phyloP scores from a whole-genome alignment of 2,888 invertebrate species.

The Pristionchus maxplancki region DNA sequence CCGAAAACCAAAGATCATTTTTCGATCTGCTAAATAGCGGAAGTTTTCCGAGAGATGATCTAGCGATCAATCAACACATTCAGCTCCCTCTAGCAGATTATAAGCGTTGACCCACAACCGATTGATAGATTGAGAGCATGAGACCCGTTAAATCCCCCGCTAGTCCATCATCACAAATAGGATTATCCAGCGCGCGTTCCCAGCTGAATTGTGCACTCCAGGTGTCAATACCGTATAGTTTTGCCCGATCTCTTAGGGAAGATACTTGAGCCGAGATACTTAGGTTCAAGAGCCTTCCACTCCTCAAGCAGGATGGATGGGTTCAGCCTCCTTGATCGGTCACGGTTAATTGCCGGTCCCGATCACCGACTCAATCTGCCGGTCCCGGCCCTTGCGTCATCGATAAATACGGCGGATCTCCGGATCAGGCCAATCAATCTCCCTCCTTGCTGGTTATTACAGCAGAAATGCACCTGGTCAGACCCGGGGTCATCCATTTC shows the following conservation, averaged over 20 bases:
- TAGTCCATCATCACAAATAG: neutral
- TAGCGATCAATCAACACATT: slow-evolving; percentile 33
- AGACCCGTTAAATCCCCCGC: slow-evolving; percentile 1
- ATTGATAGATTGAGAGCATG: neutral
- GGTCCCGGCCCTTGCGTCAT: neutral
- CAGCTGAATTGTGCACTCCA: neutral
- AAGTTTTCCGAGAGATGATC: neutral
- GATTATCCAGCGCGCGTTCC: neutral
- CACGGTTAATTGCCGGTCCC: slow-evolving; percentile 9
- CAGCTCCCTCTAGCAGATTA: neutral
- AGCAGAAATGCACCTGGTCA: slow-evolving; percentile 28
- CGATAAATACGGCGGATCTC: neutral
- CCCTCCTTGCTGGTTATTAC: slow-evolving; percentile 36
- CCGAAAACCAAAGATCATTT: neutral
- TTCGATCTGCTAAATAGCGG: neutral
- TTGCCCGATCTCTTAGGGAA: neutral
- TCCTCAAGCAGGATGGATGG: neutral
- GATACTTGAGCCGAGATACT: neutral
- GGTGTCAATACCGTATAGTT: neutral
- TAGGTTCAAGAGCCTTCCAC: slow-evolving; percentile 10
- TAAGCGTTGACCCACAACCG: slow-evolving; percentile 35
- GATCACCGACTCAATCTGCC: neutral
- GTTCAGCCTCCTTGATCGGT: neutral
- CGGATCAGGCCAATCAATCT: neutral
- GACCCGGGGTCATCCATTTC: slow-evolving; percentile 8